Evolutionary conservation across 2,113 vertebrate species (phyloP).

Genomic region (Mustelus asterias): DNA sequence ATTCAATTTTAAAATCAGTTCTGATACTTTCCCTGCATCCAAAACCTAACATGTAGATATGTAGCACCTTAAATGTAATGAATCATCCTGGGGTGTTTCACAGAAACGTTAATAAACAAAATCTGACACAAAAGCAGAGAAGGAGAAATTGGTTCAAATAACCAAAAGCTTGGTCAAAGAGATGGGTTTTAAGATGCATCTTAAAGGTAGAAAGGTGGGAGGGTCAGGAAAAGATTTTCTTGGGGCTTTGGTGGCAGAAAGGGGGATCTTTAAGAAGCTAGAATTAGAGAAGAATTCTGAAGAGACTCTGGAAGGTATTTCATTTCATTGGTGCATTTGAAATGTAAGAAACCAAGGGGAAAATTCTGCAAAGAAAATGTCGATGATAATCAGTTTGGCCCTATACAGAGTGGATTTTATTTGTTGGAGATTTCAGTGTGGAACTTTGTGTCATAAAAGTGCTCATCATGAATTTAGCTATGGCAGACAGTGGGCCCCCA

Average conservation of each 20-base stretch:
- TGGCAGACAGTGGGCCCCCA: not conserved
- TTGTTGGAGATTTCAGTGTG: not conserved
- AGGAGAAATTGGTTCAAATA: not conserved
- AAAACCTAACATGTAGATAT: not conserved
- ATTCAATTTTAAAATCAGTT: not conserved
- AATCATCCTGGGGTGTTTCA: not conserved
- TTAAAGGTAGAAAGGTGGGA: not conserved
- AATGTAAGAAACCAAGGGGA: not conserved
- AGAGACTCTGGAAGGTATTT: not conserved
- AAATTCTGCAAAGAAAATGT: not conserved
- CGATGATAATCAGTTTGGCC: not conserved
- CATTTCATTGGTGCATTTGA: not conserved
- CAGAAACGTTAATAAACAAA: not conserved
- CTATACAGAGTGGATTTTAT: not conserved
- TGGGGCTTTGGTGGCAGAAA: not conserved
- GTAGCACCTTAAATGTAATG: not conserved
- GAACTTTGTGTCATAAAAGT: not conserved
- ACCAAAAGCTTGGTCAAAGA: too few species aligned
- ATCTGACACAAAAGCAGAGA: not conserved
- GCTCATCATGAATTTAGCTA: not conserved
- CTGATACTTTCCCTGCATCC: not conserved
- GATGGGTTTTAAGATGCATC: not conserved
- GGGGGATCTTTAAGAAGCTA: too few species aligned
- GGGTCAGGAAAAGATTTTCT: not conserved
- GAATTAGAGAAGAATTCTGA: not conserved